Evolutionary conservation across 1,140 invertebrate species (phyloP).

Genomic region (Meloidogyne exigua): DNA sequence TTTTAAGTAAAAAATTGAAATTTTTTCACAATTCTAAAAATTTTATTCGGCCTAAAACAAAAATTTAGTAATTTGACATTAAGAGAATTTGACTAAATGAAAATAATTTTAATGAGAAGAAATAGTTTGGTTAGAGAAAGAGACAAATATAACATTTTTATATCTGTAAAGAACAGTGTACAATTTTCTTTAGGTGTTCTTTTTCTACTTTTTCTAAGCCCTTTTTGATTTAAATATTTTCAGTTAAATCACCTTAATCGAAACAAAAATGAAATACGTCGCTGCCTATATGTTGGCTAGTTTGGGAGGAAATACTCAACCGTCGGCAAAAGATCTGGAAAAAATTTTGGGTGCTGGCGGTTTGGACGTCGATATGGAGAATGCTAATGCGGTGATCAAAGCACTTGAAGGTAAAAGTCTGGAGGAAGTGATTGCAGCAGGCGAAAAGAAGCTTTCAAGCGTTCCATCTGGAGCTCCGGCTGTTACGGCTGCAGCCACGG

Average conservation of each 20-base stretch:
- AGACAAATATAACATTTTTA: background rate
- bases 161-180: too few species aligned
- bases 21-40: too few species aligned
- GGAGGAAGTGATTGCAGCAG: slow-evolving; percentile 56
- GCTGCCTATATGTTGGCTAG: slow-evolving; percentile 67
- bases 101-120: too few species aligned
- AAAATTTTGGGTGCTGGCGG: slow-evolving; percentile 65
- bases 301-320: slow-evolving; percentile 65
- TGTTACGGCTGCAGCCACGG: slow-evolving; percentile 36
- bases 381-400: slow-evolving; percentile 57
- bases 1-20: too few species aligned
- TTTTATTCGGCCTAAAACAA: too few species aligned
- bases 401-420: slow-evolving; percentile 54
- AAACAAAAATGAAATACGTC: slow-evolving; percentile 67
- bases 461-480: slow-evolving; percentile 57
- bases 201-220: background rate
- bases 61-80: too few species aligned
- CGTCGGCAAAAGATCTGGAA: slow-evolving; percentile 64
- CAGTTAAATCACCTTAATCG: too few species aligned
- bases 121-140: background rate
- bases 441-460: slow-evolving; percentile 53
- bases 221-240: background rate
- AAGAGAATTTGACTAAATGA: too few species aligned
- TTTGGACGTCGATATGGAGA: slow-evolving; percentile 56
- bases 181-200: too few species aligned